Base-by-base conservation (phyloP, 2,113 vertebrate genomes). In the Microcebus tavaratra region DNA sequence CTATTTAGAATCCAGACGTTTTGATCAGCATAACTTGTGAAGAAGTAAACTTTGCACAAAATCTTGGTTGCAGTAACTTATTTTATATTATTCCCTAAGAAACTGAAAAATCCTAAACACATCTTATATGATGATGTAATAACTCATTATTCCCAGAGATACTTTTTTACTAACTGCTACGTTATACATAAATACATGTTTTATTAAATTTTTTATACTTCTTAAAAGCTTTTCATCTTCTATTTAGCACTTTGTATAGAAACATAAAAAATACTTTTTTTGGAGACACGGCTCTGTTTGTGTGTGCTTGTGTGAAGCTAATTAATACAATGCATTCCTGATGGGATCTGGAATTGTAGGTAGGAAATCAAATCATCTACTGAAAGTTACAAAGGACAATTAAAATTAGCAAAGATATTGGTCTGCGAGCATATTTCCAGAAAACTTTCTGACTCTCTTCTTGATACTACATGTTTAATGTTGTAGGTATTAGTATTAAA, bases 401-500 rank as follows among this genome's bases (percentile, higher is more conserved):
- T 93, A 91, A 79, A 95, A 31, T 83, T n/a, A 57, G 39, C 57
- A 83, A 76, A 85, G 11, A 61, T 78, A 29, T 21, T 80, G 7
- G 53, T 82, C 80, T 88, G 21, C 82, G 76, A 61, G 55, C 78
- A 96, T 1, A 91, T n/a, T 0, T 68, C 0, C 0, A 83, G 50
- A 89, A 70, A 95, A 84, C 25, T 29, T 10, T 78, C 53, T 94
- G 85, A 39, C 83, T 86, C 34, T 61, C 45, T 93, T 83, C 65
- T 67, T 61, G 39, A 94, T 87, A 80, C 53, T 73, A 7, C 6
- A 8, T 27, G 79, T 59, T 90, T 90, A 96, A 81, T 96, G 55
- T 88, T 94, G 25, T n/a, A 93, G 96, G 82, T 88, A 57, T 65
- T 97, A 94, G 15, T 1, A 34, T 86, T 97, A 98, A 98, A 98